A percentile compares a stretch with the other conserved stretches of the same genome.
Evolutionary conservation across 64 coral and sea anemone species (phyloP).

Genomic region (Pachyseris speciosa): DNA sequence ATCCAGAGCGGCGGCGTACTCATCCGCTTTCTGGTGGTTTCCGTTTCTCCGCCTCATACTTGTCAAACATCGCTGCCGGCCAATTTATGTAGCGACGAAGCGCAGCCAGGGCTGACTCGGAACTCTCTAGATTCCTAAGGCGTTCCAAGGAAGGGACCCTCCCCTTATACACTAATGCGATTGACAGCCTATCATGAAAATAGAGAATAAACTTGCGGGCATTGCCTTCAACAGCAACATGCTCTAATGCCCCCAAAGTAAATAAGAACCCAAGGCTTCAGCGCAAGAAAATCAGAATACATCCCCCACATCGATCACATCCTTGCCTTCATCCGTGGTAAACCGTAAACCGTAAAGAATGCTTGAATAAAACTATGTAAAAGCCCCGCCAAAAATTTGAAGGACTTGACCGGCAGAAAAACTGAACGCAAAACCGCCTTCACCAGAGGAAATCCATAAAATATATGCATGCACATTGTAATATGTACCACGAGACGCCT

Average conservation of each 20-base stretch:
- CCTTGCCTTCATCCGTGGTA: neutral
- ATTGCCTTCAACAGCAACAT: neutral
- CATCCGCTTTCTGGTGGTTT: neutral
- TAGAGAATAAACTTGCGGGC: neutral
- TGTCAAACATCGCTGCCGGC: conserved; percentile 23
- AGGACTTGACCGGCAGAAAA: too few species aligned
- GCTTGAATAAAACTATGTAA: neutral
- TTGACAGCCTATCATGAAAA: neutral
- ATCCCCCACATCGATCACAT: neutral
- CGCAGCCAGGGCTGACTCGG: neutral
- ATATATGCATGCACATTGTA: neutral
- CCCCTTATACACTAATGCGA: neutral
- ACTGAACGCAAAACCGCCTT: neutral
- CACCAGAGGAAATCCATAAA: neutral
- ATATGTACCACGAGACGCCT: neutral
- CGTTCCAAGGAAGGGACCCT: neutral
- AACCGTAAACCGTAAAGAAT: neutral
- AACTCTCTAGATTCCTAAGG: conserved; percentile 2
- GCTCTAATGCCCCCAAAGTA: neutral
- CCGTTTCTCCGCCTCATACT: conserved; percentile 3
- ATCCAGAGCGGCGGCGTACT: conserved; percentile 5
- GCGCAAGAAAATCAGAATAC: neutral
- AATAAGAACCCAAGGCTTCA: neutral
- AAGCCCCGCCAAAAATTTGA: too few species aligned
- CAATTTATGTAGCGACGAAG: conserved; percentile 2